Evolutionary conservation across 1,140 invertebrate species (phyloP), one percentile per base, ranked within the genome.

Genomic region (Drosophila navojoa): DNA sequence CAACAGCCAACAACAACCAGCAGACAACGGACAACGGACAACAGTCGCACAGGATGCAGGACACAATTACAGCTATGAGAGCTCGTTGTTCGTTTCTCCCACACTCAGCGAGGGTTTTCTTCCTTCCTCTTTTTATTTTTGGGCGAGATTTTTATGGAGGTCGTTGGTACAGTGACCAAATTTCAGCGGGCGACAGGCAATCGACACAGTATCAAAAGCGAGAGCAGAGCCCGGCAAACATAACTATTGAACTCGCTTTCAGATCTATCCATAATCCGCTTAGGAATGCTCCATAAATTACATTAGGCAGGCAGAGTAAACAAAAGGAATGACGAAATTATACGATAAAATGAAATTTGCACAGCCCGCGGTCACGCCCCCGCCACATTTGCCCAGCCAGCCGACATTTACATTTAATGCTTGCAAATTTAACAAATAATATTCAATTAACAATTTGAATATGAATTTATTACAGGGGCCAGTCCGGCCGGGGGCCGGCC

Each of bases 371-470:
- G 68, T 40, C 71, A 90, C 85, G 85, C 77, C 84, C 62, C 38
- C 64, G 54, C 60, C 61, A 66, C 59, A 72, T 55, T 66, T 62
- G 76, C 47, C 55, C 67, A 66, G 45, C 67, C 73, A 72, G 54
- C 71, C 79, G 86, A 90, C 81, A 79, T 86, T 90, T 86, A 86
- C 86, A 90, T 81, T 90, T 86, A 90, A 90, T 90, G 86, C 86
- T 90, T 89, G 84, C 84, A 89, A 89, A 89, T 89, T 89, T 90
- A 86, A 90, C 87, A 87, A 90, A 90, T 90, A 90, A 90, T 90
- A 90, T 90, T 90, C 87, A 90, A 90, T 90, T 90, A 90, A 90
- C 87, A 86, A 90, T 90, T 90, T 90, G 87, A 90, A 90, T 90
- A 90, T 80, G 81, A 90, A 90, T 90, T 86, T 90, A 90, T 90